phyloP scores from a whole-genome alignment of 2,888 invertebrate species.

The Fabriciana adippe region DNA sequence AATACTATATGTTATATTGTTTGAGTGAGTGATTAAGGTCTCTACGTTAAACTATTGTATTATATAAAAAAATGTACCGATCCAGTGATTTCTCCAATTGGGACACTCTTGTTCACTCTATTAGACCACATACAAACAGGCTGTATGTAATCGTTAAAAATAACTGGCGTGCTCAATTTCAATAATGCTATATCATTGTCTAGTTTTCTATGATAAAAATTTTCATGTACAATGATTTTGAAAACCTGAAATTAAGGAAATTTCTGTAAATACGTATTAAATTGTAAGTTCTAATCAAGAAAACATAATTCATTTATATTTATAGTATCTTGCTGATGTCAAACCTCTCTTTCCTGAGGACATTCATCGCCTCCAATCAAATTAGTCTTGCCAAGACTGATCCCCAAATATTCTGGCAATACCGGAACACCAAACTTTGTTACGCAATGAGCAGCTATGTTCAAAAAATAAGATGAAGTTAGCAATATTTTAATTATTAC shows the following conservation, averaged over 20 bases:
- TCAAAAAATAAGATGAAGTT: not conserved
- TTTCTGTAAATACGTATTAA: not conserved
- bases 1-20: too few species aligned
- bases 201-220: conserved; percentile 41
- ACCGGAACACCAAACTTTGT: not conserved
- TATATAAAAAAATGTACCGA: conserved; percentile 8
- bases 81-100: not conserved
- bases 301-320: not conserved
- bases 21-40: too few species aligned
- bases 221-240: conserved; percentile 49
- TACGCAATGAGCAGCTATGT: conserved; percentile 19
- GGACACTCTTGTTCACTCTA: conserved; percentile 4
- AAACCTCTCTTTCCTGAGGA: conserved; percentile 1
- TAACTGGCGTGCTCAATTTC: conserved; percentile 51
- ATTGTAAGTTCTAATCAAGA: not conserved
- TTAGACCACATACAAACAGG: conserved; percentile 57
- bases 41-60: too few species aligned
- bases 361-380: not conserved
- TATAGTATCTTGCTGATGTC: not conserved
- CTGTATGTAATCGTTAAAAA: conserved; percentile 54
- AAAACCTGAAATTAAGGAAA: conserved; percentile 46
- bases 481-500: too few species aligned
- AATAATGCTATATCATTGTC: conserved; percentile 58
- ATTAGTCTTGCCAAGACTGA: conserved; percentile 3
- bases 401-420: not conserved